phyloP scores from a whole-genome alignment of 1,140 invertebrate species.

The Drosophila nebulosa region DNA sequence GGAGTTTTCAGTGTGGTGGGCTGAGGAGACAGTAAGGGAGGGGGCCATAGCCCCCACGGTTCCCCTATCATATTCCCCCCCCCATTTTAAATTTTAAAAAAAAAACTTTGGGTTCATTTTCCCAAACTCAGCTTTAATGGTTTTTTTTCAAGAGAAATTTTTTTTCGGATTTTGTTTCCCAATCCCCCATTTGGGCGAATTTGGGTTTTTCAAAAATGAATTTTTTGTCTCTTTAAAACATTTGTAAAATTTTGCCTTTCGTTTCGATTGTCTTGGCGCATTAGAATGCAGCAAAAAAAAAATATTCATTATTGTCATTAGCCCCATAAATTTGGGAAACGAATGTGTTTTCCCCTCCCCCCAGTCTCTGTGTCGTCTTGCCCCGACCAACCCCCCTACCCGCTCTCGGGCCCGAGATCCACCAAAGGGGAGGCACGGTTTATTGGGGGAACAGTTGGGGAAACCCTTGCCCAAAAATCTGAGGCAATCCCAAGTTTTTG shows the following conservation, averaged over 20 bases:
- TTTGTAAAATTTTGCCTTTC: constrained; percentile 55
- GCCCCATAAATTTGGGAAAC: constrained; percentile 74
- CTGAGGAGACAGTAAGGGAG: too few relatives aligned
- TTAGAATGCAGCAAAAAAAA: constrained; percentile 73
- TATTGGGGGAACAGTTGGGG: constrained; percentile 29
- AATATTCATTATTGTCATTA: constrained; percentile 79
- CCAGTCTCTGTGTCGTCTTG: background rate
- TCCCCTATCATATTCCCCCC: background rate
- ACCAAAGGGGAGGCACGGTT: constrained; percentile 34
- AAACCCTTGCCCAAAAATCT: constrained; percentile 12
- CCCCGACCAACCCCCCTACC: constrained; percentile 7
- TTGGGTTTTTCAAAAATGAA: constrained; percentile 21
- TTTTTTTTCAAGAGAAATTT: constrained; percentile 27
- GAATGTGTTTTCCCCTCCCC: constrained; percentile 54
- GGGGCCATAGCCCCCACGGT: too few relatives aligned
- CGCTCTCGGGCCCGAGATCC: constrained; percentile 1
- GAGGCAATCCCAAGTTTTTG: constrained; percentile 10
- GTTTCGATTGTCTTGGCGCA: constrained; percentile 38
- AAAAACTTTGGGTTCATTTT: background rate
- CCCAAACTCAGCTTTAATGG: constrained; percentile 2
- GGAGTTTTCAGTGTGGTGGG: background rate
- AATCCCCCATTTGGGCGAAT: constrained; percentile 15
- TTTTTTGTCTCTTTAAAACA: constrained; percentile 23
- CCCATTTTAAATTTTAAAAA: background rate
- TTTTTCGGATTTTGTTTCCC: constrained; percentile 32